Conservation (phyloP, 1,140 invertebrate species). For the Prorops nasuta region DNA sequence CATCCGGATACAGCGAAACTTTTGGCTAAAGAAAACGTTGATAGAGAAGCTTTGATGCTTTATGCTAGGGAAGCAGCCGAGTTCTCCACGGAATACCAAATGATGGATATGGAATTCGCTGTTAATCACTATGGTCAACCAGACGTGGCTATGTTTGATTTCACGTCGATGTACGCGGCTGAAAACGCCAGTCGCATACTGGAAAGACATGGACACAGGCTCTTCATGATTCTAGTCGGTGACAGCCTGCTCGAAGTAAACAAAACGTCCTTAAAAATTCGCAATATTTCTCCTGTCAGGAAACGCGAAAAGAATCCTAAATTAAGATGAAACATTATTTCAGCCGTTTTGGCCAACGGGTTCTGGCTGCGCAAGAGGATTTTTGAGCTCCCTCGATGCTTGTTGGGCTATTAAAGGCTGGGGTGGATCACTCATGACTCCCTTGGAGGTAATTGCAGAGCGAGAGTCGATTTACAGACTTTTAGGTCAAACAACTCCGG, state of each 20-base stretch:
- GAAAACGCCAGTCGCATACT: conserved; percentile 88
- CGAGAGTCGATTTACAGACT: conserved; percentile 91
- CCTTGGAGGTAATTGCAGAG: conserved; percentile 86
- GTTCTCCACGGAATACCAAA: conserved; percentile 90
- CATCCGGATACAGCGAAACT: conserved; percentile 85
- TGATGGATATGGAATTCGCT: conserved; percentile 91
- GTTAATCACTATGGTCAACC: conserved; percentile 97
- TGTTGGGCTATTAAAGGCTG: conserved; percentile 92
- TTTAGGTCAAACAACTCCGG: conserved; percentile 91
- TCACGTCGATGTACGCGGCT: conserved; percentile 97
- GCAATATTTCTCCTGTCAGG: neutral
- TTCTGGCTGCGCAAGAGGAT: conserved; percentile 95
- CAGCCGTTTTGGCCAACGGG: conserved; percentile 98
- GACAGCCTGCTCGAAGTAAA: conserved; percentile 90
- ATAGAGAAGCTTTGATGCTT: conserved; percentile 82
- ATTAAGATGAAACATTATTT: conserved; percentile 29
- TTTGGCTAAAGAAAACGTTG: conserved; percentile 85
- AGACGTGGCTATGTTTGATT: conserved; percentile 99
- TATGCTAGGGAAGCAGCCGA: conserved; percentile 95
- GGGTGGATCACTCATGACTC: conserved; percentile 64
- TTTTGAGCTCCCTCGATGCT: conserved; percentile 92
- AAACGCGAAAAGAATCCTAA: neutral
- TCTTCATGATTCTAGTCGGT: conserved; percentile 89
- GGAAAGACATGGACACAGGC: conserved; percentile 73
- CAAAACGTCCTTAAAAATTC: neutral